Evolutionary conservation across 1,140 invertebrate genomes (phyloP), one percentile per base, ranked within the genome.

Genomic region (Tenebrio molitor): DNA sequence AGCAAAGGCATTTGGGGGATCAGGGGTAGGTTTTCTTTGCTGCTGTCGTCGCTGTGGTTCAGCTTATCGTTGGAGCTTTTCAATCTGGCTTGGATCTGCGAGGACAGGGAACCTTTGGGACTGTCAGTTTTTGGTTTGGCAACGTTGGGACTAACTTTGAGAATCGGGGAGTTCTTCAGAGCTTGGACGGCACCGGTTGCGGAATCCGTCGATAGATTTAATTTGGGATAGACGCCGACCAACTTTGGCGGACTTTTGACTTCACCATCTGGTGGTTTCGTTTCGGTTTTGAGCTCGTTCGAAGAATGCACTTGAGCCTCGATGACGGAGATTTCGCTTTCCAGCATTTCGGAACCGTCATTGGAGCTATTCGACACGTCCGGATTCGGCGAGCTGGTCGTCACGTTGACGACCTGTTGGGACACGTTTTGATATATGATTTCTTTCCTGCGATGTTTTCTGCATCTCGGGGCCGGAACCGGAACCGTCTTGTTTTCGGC

Each of bases 81-180:
- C n/a, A 74, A 75, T 66, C 77, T 81, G 5, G 80, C 78, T 69
- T 81, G 79, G 17, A 82, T 79, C 71, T 82, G 81, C 8, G 78
- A 68, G 10, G 81, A 79, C n/a, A 82, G 62, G 8, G 80, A 80
- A 14, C 81, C 81, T 76, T 81, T 81, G 1, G 78, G 79, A 36
- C 78, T 81, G 70, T 79, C 79, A 12, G 68, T 75, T 39, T 77
- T 77, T 8, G 81, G 80, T 74, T 82, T 82, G 1, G 77, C 69
- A 21, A 78, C 76, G 72, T 78, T 77, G 1, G 78, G 78, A 29
- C 75, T 77, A 3, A 79, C 77, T 77, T 77, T 79, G 10, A 79
- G 23, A 6, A 76, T 67, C 1, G 78, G 78, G 0, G 78, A 79
- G 29, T 76, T 78, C 71, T 79, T 79, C 63, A 79, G 70, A 3